These are phyloP conservation scores for Columbina picui DNA, from an alignment of 2,113 vertebrate species.

Conservation along the genomic window DNA sequence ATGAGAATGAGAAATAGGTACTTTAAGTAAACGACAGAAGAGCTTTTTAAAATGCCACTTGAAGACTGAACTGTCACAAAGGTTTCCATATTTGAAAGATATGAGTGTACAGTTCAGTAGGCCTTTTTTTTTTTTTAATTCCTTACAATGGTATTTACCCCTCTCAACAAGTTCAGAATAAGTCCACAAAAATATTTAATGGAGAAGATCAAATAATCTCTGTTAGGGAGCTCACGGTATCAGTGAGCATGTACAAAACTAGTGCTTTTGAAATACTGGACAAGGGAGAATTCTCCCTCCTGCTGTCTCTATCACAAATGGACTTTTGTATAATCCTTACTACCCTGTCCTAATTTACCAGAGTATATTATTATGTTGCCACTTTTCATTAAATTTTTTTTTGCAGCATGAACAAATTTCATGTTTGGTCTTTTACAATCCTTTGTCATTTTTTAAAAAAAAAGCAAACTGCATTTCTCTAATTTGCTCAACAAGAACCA, in stretches of 20 bases:
- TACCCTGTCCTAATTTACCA: slow-evolving; percentile 69
- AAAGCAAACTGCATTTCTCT: slow-evolving; percentile 4
- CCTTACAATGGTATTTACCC: slow-evolving; percentile 34
- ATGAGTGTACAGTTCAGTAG: not conserved
- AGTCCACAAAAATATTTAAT: slow-evolving; percentile 63
- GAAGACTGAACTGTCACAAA: slow-evolving; percentile 29
- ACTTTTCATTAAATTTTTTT: slow-evolving; percentile 58
- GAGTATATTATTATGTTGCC: slow-evolving; percentile 55
- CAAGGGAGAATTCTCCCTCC: slow-evolving; percentile 65
- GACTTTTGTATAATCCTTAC: slow-evolving; percentile 72
- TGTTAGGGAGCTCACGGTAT: slow-evolving; percentile 42
- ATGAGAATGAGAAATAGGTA: slow-evolving; percentile 6
- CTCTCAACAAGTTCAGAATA: slow-evolving; percentile 44
- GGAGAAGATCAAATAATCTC: slow-evolving; percentile 66
- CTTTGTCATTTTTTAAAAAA: not conserved
- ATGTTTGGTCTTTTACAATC: not conserved
- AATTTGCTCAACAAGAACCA: slow-evolving; percentile 9
- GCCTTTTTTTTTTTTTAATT: not conserved
- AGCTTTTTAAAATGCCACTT: slow-evolving; percentile 38
- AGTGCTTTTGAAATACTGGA: slow-evolving; percentile 67
- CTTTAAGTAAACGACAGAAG: slow-evolving; percentile 10
- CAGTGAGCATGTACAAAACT: slow-evolving; percentile 36
- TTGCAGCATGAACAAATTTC: not conserved
- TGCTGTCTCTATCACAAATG: slow-evolving; percentile 65
- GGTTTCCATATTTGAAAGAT: slow-evolving; percentile 49